Evolutionary conservation across 2,113 vertebrate species (phyloP), one percentile per base, ranked within the genome.

Genomic region (Larimichthys crocea): DNA sequence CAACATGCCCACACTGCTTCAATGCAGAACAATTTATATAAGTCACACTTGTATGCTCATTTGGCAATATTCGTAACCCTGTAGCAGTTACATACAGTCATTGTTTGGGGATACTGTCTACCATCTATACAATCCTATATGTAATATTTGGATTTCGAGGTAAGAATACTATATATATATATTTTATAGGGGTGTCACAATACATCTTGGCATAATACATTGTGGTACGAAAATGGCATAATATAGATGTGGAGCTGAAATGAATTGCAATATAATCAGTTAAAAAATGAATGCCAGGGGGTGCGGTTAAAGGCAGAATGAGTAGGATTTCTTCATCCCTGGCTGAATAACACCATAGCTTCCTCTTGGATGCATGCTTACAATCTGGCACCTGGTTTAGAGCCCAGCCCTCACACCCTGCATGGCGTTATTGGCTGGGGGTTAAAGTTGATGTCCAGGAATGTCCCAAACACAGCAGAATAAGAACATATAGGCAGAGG

Each of bases 181-280:
- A 31, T 48, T 48, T 62, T 52, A 48, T 42, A 49, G 55, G 49
- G 78, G 64, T 84, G 67, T 81, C 86, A 83, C 79, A 88, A 63
- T 76, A 74, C 31, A 15, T 50, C 3, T 2, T 52, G 10, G 48
- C 52, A 50, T 19, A 65, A 64, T 64, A 52, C 35, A 68, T 3
- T 68, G 24, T 12, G 0, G 26, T 31, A 20, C 2, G 72, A 79
- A 44, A 76, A 14, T 46, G 10, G 22, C 26, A 62, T 12, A 22
- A 61, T 26, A 26, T 42, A 5, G 2, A 64, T 66, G 11, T 59
- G 12, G 16, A 66, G 56, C 26, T 66, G 20, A 64, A 73, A 59
- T 26, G 64, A 9, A 16, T 26, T 69, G 20, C 8, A 53, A 7
- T 26, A 4, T 55, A 42, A 77, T 26, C 11, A 35, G 4, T 62